Conservation (phyloP, 2,888 invertebrate species). For the Amiota mariae region DNA sequence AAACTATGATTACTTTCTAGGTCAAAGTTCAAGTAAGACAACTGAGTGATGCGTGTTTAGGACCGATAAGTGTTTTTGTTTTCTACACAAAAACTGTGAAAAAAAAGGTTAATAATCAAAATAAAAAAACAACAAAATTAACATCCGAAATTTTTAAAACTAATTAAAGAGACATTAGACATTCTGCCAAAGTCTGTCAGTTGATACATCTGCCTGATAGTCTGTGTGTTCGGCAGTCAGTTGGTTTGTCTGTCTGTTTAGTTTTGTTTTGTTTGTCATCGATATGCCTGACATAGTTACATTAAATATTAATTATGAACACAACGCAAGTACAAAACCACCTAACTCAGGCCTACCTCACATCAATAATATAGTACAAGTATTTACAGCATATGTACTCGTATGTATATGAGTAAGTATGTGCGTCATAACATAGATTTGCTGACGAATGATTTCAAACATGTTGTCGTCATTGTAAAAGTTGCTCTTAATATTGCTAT, state of each 20-base stretch:
- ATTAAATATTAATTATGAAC: slow-evolving; percentile 20
- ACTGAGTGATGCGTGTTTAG: not conserved
- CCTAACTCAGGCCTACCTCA: not conserved
- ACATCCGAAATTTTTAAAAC: not conserved
- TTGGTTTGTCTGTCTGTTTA: not conserved
- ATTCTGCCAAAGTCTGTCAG: not conserved
- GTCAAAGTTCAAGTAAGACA: slow-evolving; percentile 1
- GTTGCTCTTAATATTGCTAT: not conserved
- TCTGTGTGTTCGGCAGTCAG: too few species aligned
- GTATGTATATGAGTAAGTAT: not conserved
- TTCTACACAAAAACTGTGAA: too few species aligned
- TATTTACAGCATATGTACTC: too few species aligned
- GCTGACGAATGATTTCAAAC: slow-evolving; percentile 21
- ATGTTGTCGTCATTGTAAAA: slow-evolving; percentile 4
- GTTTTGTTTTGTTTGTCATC: slow-evolving; percentile 5
- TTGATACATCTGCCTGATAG: too few species aligned
- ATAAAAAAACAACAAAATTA: too few species aligned
- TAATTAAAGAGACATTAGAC: slow-evolving; percentile 15
- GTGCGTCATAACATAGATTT: slow-evolving; percentile 1
- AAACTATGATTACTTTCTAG: not conserved
- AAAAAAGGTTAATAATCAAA: too few species aligned
- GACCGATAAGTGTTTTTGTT: too few species aligned
- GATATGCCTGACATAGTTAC: slow-evolving; percentile 10
- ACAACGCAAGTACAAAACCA: not conserved
- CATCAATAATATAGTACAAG: too few species aligned